phyloP scores from a whole-genome alignment of 2,888 invertebrate genomes.

The Andrena haemorrhoa region DNA sequence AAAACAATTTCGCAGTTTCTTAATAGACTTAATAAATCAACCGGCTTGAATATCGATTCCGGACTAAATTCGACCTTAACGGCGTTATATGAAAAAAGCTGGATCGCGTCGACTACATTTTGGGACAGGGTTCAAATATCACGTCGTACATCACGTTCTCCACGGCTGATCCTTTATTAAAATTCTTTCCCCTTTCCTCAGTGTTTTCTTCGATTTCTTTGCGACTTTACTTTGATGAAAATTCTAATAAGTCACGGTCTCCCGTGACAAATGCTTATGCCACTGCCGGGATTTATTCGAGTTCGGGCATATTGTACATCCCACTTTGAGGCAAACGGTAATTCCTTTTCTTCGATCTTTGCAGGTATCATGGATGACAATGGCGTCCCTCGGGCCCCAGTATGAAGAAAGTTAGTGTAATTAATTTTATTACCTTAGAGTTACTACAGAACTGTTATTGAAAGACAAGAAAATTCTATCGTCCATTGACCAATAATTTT shows the following conservation, averaged over 20 bases:
- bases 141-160: constrained; percentile 6
- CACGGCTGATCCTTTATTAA: constrained; percentile 30
- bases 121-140: constrained; percentile 11
- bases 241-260: background rate
- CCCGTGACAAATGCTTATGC: background rate
- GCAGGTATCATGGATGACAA: too few relatives aligned
- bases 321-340: background rate
- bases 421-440: too few relatives aligned
- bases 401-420: too few relatives aligned
- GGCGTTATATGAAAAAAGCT: constrained; percentile 5
- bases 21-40: constrained; percentile 74
- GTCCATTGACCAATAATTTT: too few relatives aligned
- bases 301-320: background rate
- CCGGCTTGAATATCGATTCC: constrained; percentile 42
- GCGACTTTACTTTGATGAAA: background rate
- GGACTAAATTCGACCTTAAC: background rate
- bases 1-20: constrained; percentile 74
- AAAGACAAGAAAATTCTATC: too few relatives aligned
- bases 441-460: too few relatives aligned
- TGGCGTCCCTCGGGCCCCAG: too few relatives aligned
- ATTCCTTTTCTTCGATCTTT: background rate
- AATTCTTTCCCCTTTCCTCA: constrained; percentile 17
- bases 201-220: constrained; percentile 12
- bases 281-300: background rate
- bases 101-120: constrained; percentile 28